Evolutionary conservation across 37 sponge, comb jelly and placozoan species (phyloP).

Genomic region (Bolinopsis microptera): DNA sequence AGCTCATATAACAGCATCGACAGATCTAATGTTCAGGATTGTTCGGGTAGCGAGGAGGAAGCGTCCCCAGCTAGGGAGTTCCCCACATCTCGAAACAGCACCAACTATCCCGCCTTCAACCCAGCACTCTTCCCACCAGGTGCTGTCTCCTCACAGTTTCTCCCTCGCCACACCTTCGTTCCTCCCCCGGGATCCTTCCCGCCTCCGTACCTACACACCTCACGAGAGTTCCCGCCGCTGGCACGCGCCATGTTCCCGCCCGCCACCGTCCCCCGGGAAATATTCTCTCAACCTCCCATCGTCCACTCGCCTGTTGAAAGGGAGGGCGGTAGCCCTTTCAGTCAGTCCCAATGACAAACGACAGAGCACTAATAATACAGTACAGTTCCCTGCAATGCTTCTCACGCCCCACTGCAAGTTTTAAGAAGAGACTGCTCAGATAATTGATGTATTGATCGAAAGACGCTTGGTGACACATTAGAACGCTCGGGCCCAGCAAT

Average conservation of each 20-base stretch:
- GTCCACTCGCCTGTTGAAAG: constrained; percentile 1
- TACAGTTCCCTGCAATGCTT: not conserved
- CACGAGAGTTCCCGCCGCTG: constrained; percentile 21
- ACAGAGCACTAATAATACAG: not conserved
- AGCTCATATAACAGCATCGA: not conserved
- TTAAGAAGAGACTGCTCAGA: not conserved
- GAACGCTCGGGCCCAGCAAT: not conserved
- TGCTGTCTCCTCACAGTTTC: constrained; percentile 18
- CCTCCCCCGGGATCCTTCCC: constrained; percentile 41
- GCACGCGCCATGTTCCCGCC: constrained; percentile 55
- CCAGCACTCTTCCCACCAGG: constrained; percentile 37
- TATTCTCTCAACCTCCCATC: constrained; percentile 20
- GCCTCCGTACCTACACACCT: constrained; percentile 32
- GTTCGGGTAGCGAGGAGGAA: constrained; percentile 42
- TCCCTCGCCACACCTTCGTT: constrained; percentile 42
- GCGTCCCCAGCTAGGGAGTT: not conserved
- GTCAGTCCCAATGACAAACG: constrained; percentile 3
- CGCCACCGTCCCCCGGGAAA: not conserved
- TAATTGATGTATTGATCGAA: not conserved
- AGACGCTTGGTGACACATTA: not conserved
- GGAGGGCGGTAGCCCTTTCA: constrained; percentile 14
- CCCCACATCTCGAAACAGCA: not conserved
- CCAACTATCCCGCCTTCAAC: constrained; percentile 54
- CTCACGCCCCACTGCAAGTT: not conserved
- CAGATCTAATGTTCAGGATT: constrained; percentile 28